phyloP scores from a whole-genome alignment of 2,888 invertebrate species.

The Chromoteleia sp. region DNA sequence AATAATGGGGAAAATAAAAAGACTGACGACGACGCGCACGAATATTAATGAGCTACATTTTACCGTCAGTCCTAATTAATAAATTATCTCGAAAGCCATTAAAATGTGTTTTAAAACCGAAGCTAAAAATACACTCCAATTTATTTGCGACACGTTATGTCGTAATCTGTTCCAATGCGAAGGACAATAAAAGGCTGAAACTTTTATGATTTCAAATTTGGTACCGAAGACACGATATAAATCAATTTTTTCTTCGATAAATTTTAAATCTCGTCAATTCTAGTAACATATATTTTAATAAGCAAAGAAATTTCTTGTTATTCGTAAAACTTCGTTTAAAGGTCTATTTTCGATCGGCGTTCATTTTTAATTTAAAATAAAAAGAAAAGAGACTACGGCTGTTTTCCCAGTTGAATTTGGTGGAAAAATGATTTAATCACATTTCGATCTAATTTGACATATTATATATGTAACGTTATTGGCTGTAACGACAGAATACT shows the following conservation, averaged over 20 bases:
- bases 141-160: constrained; percentile 16
- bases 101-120: constrained; percentile 16
- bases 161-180: constrained; percentile 11
- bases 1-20: constrained; percentile 27
- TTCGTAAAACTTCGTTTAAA: constrained; percentile 9
- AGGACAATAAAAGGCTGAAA: constrained; percentile 5
- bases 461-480: no score
- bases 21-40: not conserved
- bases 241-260: no score
- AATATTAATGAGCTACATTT: constrained; percentile 10
- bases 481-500: no score
- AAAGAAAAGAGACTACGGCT: no score
- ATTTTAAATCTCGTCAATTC: no score
- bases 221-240: not conserved
- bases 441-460: no score
- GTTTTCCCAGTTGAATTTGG: no score
- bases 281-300: no score
- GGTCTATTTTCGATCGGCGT: not conserved
- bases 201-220: not conserved
- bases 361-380: no score
- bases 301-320: not conserved
- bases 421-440: no score
- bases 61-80: constrained; percentile 38
- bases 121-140: constrained; percentile 21
- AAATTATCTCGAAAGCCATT: constrained; percentile 48